Conservation (phyloP, 2,797 vertebrate species). For the Rhinella marina region DNA sequence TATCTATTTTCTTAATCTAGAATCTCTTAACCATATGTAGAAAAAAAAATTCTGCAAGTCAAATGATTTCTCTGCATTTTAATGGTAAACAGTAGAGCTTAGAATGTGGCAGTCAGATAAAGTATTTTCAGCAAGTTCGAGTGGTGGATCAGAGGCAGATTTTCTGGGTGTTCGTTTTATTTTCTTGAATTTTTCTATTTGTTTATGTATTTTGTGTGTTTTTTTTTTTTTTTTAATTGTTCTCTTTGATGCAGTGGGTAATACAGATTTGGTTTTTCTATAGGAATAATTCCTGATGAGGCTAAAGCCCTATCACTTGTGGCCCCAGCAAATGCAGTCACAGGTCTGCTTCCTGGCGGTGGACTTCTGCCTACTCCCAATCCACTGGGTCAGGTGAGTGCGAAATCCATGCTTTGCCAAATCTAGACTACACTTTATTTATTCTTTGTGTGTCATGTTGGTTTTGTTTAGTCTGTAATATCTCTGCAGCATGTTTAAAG, state of each 20-base stretch:
- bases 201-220: conserved; percentile 1
- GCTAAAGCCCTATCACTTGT: conserved; percentile 98
- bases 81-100: conserved; percentile 80
- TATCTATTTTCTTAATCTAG: conserved; percentile 84
- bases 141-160: conserved; percentile 83
- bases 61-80: conserved; percentile 80
- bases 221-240: conserved; percentile 73
- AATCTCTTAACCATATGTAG: conserved; percentile 83
- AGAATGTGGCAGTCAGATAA: conserved; percentile 85
- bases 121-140: conserved; percentile 88
- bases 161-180: conserved; percentile 77
- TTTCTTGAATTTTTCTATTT: not conserved
- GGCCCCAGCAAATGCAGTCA: conserved; percentile 98
- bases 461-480: not conserved
- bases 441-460: too few relatives aligned
- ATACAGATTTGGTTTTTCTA: conserved; percentile 79
- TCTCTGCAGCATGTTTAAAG: too few relatives aligned
- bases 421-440: too few relatives aligned
- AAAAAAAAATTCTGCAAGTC: conserved; percentile 74
- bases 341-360: conserved; percentile 97
- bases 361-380: conserved; percentile 98
- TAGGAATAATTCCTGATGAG: conserved; percentile 99
- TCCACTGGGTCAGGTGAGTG: conserved; percentile 88
- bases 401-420: not conserved
- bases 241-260: conserved; percentile 69